Percentiles rank a stretch among this genome's conserved stretches.
phyloP scores from a whole-genome alignment of 1,140 invertebrate species.

The Dysdera silvatica region DNA sequence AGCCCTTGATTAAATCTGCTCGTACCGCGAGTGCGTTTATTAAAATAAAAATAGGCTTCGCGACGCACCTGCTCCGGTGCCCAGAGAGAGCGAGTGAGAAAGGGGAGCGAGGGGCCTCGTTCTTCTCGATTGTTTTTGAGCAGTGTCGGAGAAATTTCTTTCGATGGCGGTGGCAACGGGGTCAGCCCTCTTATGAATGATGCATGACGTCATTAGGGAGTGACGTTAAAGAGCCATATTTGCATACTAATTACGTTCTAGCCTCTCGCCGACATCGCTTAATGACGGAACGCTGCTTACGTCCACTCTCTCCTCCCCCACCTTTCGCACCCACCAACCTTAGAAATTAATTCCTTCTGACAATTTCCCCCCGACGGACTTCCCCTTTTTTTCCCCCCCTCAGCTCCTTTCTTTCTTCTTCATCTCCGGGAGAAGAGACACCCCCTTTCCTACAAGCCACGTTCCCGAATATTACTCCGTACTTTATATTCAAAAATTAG shows the following conservation, averaged over 20 bases:
- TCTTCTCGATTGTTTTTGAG: slow-evolving; percentile 16
- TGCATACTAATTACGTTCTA: slow-evolving; percentile 29
- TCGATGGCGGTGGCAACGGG: too few relatives aligned
- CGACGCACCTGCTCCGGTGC: too few relatives aligned
- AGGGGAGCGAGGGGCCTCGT: slow-evolving; percentile 7
- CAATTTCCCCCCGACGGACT: slow-evolving; percentile 27
- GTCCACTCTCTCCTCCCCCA: too few relatives aligned
- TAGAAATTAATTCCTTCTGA: slow-evolving; percentile 31
- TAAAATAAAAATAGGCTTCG: too few relatives aligned
- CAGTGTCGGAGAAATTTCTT: slow-evolving; percentile 13
- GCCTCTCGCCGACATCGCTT: slow-evolving; percentile 29
- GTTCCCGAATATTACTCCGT: slow-evolving; percentile 26
- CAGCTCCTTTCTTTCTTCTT: too few relatives aligned
- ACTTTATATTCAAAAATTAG: slow-evolving; percentile 31
- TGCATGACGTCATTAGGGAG: slow-evolving; percentile 31
- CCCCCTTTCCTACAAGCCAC: too few relatives aligned
- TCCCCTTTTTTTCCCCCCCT: too few relatives aligned
- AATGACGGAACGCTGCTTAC: slow-evolving; percentile 31
- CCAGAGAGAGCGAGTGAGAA: too few relatives aligned
- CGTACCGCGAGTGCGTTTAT: too few relatives aligned
- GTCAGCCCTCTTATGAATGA: slow-evolving; percentile 28
- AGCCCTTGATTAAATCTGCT: too few relatives aligned
- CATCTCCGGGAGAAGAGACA: too few relatives aligned
- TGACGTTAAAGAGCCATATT: slow-evolving; percentile 31
- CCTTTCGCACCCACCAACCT: too few relatives aligned